phyloP scores from a whole-genome alignment of 2,797 vertebrate genomes.

The Merluccius polli region DNA sequence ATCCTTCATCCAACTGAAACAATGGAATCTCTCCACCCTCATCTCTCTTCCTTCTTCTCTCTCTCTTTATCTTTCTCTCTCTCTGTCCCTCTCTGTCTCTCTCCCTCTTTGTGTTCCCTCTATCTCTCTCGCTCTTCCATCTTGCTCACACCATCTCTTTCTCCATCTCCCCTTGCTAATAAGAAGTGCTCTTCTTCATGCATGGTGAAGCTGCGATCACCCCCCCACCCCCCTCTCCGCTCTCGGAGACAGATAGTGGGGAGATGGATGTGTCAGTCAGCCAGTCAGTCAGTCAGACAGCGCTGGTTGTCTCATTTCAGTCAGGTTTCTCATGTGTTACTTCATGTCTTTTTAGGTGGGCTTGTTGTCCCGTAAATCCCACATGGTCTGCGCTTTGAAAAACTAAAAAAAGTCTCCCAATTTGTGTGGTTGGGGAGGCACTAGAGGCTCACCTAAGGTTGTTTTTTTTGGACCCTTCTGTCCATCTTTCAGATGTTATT shows the following conservation, averaged over 20 bases:
- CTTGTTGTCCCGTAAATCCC: constrained; percentile 44
- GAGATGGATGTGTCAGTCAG: constrained; percentile 70
- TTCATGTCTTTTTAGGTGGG: constrained; percentile 23
- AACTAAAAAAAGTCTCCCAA: too few species aligned
- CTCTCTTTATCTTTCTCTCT: neutral
- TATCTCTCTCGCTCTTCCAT: neutral
- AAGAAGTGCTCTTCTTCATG: constrained; percentile 63
- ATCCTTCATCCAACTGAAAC: constrained; percentile 59
- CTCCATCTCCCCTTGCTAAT: constrained; percentile 53
- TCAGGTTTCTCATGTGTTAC: constrained; percentile 50
- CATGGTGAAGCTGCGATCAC: constrained; percentile 47
- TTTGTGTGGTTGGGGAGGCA: neutral
- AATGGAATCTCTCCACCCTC: constrained; percentile 32
- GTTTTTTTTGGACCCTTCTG: neutral
- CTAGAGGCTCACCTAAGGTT: neutral
- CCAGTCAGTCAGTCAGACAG: constrained; percentile 17
- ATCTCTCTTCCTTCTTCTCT: neutral
- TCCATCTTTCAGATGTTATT: constrained; percentile 29
- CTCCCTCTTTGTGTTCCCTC: neutral
- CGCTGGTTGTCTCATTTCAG: constrained; percentile 52
- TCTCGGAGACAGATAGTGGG: constrained; percentile 52
- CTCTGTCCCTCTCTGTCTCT: constrained; percentile 3
- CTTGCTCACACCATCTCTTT: constrained; percentile 6
- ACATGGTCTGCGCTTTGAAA: neutral
- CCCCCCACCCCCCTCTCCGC: constrained; percentile 39